Base-by-base conservation (phyloP, 2,888 invertebrate genomes). In the Unio delphinus region DNA sequence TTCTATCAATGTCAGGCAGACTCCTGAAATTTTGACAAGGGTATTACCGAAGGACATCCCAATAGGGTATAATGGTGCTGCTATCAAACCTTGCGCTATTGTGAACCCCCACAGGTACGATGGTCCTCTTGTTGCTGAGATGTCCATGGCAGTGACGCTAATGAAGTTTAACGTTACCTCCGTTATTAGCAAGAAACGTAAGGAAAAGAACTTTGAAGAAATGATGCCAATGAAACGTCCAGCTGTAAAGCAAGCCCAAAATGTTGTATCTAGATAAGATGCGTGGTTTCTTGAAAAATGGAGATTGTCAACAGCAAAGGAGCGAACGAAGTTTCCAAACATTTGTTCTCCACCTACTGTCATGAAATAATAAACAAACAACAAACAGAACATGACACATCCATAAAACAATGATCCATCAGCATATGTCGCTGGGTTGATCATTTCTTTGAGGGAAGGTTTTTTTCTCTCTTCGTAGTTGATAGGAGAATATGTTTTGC, bases 391-490 rank as follows among this genome's bases (percentile, higher is more conserved):
- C 26, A 72, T 58, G 8, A 58, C 15, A 15, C 61, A 30, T 18
- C 75, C 72, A 55, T 68, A 64, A 15, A 20, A 34, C 28, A 68
- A 68, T 30, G 66, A 64, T 20, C 75, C 75, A 64, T 68, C 64
- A 5, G 75, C 75, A 61, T 72, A 75, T 11, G 72, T 63, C 4
- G 70, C 75, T 3, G 75, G 75, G 57, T 75, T 75, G 15, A 75
- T 65, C 60, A 72, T 70, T 54, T 75, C 68, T 57, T 6, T 55
- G 45, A 45, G 45, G 45, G 45, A 45, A 45, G 45, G 45, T 45
- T 45, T 11, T 45, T 11, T 45, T 45, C 45, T 45, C 11, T 45
- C 45, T 11, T 45, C 45, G 3, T 11, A 11, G 45, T 45, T 45
- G 45, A 45, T 45, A 11, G 11, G 45, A 45, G 45, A 45, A 45